phyloP scores from a whole-genome alignment of 35 echinoderm and acorn worm genomes.

The Lytechinus pictus region DNA sequence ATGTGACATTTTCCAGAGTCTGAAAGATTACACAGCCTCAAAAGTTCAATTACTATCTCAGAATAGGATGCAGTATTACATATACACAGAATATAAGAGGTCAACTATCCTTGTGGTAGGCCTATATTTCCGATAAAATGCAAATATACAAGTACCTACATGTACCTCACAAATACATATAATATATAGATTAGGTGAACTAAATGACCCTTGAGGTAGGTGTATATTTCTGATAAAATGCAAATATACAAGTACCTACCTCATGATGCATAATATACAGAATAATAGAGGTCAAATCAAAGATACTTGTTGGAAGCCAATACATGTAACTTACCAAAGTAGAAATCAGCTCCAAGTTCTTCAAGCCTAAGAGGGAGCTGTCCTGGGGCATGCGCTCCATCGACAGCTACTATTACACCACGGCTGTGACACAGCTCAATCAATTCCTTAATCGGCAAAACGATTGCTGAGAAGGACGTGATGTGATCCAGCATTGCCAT shows the following conservation, averaged over 20 bases:
- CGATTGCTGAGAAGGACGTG: conserved; percentile 65
- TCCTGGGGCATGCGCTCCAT: conserved; percentile 90
- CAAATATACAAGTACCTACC: too few species aligned
- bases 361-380: conserved; percentile 65
- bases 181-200: too few species aligned
- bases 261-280: too few species aligned
- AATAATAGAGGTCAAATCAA: too few species aligned
- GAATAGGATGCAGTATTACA: too few species aligned
- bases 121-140: neutral
- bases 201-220: neutral
- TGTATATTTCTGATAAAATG: neutral
- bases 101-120: neutral
- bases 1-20: too few species aligned
- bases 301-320: neutral
- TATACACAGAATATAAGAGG: too few species aligned
- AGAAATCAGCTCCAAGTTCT: conserved; percentile 71
- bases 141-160: too few species aligned
- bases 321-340: conserved; percentile 48
- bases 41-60: too few species aligned
- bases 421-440: conserved; percentile 71
- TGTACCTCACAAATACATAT: too few species aligned
- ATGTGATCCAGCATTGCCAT: conserved; percentile 82
- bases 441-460: conserved; percentile 74
- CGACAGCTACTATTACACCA: conserved; percentile 69
- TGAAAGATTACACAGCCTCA: too few species aligned